phyloP scores from a whole-genome alignment of 2,888 invertebrate species.

The Tuberolachnus salignus region DNA sequence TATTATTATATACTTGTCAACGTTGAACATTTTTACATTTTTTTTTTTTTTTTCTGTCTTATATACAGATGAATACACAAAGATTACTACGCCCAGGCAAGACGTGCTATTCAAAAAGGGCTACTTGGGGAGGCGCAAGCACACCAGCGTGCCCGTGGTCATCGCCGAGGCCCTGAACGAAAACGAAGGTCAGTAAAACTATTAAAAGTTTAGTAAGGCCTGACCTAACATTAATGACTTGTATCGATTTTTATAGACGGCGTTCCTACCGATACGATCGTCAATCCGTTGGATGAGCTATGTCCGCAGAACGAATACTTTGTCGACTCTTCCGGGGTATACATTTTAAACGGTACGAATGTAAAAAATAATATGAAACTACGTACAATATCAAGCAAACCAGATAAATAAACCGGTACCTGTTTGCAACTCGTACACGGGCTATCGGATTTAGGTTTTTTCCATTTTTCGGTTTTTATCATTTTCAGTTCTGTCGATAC shows the following conservation, averaged over 20 bases:
- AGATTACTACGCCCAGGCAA: conserved; percentile 73
- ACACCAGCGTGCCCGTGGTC: conserved; percentile 22
- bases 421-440: no score
- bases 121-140: conserved; percentile 65
- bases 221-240: no score
- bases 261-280: background rate
- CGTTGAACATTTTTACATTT: no score
- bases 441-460: no score
- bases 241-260: conserved; percentile 47
- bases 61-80: conserved; percentile 67
- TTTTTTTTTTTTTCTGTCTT: conserved; percentile 10
- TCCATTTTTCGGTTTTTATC: no score
- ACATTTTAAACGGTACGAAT: conserved; percentile 65
- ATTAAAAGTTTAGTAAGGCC: no score
- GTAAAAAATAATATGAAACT: background rate
- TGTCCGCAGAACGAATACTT: conserved; percentile 62
- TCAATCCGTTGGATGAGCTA: conserved; percentile 32
- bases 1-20: background rate
- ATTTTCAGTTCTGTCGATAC: no score
- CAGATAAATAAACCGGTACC: no score
- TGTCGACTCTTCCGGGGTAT: conserved; percentile 65
- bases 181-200: conserved; percentile 41
- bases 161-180: conserved; percentile 44
- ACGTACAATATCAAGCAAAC: no score
- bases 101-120: conserved; percentile 75